Conservation (phyloP, 2,113 vertebrate genomes). For the Gracilinanus agilis region DNA sequence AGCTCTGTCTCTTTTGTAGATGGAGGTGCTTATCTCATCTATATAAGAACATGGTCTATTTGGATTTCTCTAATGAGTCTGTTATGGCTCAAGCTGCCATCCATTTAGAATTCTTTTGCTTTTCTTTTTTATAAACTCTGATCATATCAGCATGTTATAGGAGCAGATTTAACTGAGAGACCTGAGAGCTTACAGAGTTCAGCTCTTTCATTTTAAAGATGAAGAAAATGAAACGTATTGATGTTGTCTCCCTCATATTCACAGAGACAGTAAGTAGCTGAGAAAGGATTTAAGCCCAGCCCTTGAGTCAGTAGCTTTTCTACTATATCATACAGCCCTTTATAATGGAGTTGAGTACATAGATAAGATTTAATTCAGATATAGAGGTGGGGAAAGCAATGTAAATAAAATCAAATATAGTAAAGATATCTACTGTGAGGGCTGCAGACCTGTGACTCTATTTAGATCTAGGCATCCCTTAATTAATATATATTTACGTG, state of each 20-base stretch:
- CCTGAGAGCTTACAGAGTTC: background rate
- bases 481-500: background rate
- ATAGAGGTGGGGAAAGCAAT: background rate
- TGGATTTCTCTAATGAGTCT: no score
- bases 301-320: background rate
- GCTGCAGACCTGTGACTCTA: background rate
- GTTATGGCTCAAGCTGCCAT: background rate
- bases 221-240: conserved; percentile 5
- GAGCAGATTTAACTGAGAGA: background rate
- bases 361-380: conserved; percentile 4
- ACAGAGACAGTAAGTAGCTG: background rate
- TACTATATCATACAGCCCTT: background rate
- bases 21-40: no score
- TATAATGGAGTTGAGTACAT: background rate
- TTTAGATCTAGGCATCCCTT: background rate
- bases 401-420: background rate
- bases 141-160: background rate
- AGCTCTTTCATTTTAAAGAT: background rate
- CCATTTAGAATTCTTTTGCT: background rate
- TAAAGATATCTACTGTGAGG: background rate
- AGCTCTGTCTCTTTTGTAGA: no score
- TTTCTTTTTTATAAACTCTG: background rate
- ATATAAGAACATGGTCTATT: no score
- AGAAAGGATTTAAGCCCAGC: background rate
- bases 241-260: background rate